phyloP scores from a whole-genome alignment of 2,113 vertebrate genomes.

The Galbula dea region DNA sequence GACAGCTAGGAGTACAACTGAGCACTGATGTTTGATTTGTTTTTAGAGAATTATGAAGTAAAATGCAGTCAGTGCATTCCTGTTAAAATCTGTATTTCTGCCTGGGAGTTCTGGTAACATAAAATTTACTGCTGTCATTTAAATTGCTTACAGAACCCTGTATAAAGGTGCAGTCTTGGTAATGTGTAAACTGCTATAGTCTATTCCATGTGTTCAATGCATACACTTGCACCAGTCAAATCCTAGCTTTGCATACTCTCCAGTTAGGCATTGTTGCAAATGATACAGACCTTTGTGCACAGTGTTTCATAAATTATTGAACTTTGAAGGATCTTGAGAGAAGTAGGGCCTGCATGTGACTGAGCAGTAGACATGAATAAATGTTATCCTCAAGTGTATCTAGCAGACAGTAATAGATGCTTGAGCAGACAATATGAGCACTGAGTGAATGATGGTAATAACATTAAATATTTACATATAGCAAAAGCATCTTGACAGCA shows the following conservation, averaged over 20 bases:
- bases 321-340: slow-evolving; percentile 70
- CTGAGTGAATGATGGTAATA: slow-evolving; percentile 72
- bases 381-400: slow-evolving; percentile 68
- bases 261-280: slow-evolving; percentile 25
- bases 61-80: background rate
- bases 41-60: background rate
- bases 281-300: background rate
- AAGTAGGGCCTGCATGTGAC: slow-evolving; percentile 59
- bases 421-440: slow-evolving; percentile 72
- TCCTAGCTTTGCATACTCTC: background rate
- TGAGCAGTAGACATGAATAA: slow-evolving; percentile 71
- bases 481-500: slow-evolving; percentile 58
- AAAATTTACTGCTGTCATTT: background rate
- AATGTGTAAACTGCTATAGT: background rate
- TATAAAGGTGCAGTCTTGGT: background rate
- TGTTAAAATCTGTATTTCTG: background rate
- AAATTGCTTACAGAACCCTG: background rate
- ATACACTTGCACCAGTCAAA: background rate
- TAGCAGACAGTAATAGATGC: slow-evolving; percentile 72
- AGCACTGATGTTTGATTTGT: background rate
- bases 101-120: background rate
- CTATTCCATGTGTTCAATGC: background rate
- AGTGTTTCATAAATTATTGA: slow-evolving; percentile 74
- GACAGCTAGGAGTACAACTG: background rate
- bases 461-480: slow-evolving; percentile 78